A percentile compares a stretch with the other conserved stretches of the same genome.
These are phyloP conservation scores for Polyodon spathula DNA, from an alignment of 2,113 vertebrate genomes.

Conservation along the genomic window DNA sequence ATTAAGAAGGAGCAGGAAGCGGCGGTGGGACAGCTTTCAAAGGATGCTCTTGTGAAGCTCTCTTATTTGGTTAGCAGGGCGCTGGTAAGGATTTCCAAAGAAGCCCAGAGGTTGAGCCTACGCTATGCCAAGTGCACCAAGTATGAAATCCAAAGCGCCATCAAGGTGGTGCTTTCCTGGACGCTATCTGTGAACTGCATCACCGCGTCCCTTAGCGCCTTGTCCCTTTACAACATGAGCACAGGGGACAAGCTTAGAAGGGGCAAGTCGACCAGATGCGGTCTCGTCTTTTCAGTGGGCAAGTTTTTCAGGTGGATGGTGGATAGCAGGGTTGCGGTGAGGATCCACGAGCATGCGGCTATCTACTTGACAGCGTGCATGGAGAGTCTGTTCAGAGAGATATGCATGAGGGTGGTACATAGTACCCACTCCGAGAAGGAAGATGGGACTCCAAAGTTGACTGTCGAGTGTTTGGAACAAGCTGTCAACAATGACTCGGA, in stretches of 20 bases:
- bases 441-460: constrained; percentile 72
- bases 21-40: constrained; percentile 47
- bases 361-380: constrained; percentile 88
- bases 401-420: constrained; percentile 67
- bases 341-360: constrained; percentile 90
- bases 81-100: constrained; percentile 77
- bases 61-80: constrained; percentile 80
- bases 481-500: constrained; percentile 81
- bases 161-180: constrained; percentile 83
- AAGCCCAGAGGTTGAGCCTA: constrained; percentile 87
- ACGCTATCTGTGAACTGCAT: constrained; percentile 74
- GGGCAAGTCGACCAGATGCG: constrained; percentile 83
- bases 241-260: constrained; percentile 85
- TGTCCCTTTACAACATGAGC: constrained; percentile 92
- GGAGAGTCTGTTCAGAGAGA: constrained; percentile 86
- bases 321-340: constrained; percentile 79
- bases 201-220: constrained; percentile 74
- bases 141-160: constrained; percentile 89
- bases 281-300: constrained; percentile 85
- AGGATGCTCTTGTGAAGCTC: constrained; percentile 76
- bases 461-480: constrained; percentile 78
- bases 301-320: constrained; percentile 97
- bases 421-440: constrained; percentile 51
- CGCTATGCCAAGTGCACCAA: constrained; percentile 93
- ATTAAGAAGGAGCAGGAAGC: constrained; percentile 66